Base-by-base conservation (phyloP, 2,888 invertebrate species). In the Luperina testacea region DNA sequence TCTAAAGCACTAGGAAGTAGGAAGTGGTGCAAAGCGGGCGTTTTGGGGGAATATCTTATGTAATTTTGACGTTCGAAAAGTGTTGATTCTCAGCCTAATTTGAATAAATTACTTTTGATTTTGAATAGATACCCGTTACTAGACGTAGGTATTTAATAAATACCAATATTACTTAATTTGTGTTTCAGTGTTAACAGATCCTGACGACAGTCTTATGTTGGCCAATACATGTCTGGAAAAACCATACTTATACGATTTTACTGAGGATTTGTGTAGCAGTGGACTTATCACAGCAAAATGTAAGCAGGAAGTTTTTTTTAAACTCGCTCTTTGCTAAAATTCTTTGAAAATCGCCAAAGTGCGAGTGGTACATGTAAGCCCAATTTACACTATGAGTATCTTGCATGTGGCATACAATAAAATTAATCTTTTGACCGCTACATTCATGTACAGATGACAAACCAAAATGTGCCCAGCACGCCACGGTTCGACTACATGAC, bases 131-230 rank as follows among this genome's bases (percentile, higher is more conserved):
- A 20, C 20, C 20, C 9, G 2, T 8, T 27, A 17, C 4, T 27
- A 17, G 8, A 8, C 27, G 63, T n/a, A 13, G 24, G n/a, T n/a
- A 59, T 15, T 8, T 27, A 17, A 27, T 27, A 27, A 27, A 17
- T 63, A 63, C 9, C 9, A 32, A 42, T 45, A 67, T 17, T 45
- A 67, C 17, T n/a, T 45, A 45, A 67, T n/a, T n/a, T 67, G n/a
- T 68, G 9, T 68, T 68, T 45, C 67, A 68, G 67, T 68, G 17
- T 45, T 68, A 45, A 68, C 67, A 45, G 67, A 68, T 57, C 53
- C 53, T n/a, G 53, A 57, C 20, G 20, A 63, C 17, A 64, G n/a
- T 64, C 42, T 45, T 17, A n/a, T 68, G 6, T n/a, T 68, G 67
- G 67, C 67, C 0, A 68, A 68, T 68, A 17, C 67, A 45, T 48